Evolutionary conservation across 2,888 invertebrate species (phyloP), one percentile per base, ranked within the genome.

Genomic region (Hemithea aestivaria): DNA sequence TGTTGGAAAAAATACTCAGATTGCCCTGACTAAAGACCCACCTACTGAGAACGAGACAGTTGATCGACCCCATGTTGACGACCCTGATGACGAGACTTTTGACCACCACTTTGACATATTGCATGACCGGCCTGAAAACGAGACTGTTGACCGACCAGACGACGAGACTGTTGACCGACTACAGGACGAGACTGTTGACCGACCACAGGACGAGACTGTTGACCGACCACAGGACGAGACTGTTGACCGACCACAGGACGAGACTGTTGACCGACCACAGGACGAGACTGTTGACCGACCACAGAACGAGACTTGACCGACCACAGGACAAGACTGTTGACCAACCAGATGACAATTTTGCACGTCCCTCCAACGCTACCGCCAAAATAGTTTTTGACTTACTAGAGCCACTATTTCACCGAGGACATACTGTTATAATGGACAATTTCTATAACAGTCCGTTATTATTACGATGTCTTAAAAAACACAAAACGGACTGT

Each of bases 361-460:
- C 20, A 20, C 20, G 20, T 20, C 20, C 20, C 20, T 6, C 20
- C 20, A 20, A 20, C 20, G 20, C 20, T 20, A 20, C 20, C 20
- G 20, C 20, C n/a, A n/a, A n/a, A n/a, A n/a, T n/a, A n/a, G n/a
- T 35, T n/a, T n/a, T n/a, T n/a, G n/a, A n/a, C n/a, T n/a, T n/a
- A n/a, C n/a, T n/a, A n/a, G n/a, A n/a, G n/a, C n/a, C n/a, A n/a
- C n/a, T n/a, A n/a, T n/a, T n/a, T n/a, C n/a, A n/a, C n/a, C n/a
- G n/a, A n/a, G n/a, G n/a, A n/a, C 40, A 40, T 6, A 45, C 45
- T 6, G 1, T 45, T 31, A 32, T 38, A 25, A 40, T 45, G 40
- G 40, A 33, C 12, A 37, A 40, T 28, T 45, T 39, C 7, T 35
- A 39, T 8, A 33, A 39, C 10, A 9, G n/a, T n/a, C n/a, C n/a